Evolutionary conservation across 2,113 vertebrate species (phyloP).

Genomic region (Copsychus sechellarum): DNA sequence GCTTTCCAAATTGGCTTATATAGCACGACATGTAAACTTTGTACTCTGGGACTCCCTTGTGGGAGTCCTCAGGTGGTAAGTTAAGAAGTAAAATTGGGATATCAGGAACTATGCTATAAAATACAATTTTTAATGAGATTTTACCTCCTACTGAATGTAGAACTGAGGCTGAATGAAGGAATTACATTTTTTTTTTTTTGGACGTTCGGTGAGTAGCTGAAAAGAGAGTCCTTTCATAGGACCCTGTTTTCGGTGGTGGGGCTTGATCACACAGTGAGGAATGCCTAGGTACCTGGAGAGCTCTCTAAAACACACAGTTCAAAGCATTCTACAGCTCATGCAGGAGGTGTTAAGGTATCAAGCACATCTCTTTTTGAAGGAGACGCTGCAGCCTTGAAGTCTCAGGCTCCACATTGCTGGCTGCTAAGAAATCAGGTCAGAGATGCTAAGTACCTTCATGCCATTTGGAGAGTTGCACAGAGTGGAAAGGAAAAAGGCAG

Average conservation of each 20-base stretch:
- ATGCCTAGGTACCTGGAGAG: neutral
- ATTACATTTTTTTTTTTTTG: neutral
- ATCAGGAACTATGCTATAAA: neutral
- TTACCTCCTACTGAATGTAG: neutral
- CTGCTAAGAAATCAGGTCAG: neutral
- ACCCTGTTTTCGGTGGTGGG: rapidly evolving
- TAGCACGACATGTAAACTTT: neutral
- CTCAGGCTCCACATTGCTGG: neutral
- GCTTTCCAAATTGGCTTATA: neutral
- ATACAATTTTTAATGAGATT: neutral
- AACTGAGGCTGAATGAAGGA: neutral
- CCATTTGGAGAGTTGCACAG: neutral
- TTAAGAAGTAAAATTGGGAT: neutral
- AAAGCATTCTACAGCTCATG: constrained; percentile 20
- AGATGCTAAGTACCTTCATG: neutral
- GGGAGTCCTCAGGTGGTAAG: neutral
- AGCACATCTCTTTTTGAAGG: neutral
- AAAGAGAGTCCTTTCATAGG: neutral
- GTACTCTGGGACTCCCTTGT: neutral
- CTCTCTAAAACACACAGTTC: constrained; percentile 8
- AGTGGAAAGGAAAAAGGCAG: neutral
- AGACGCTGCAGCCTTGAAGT: neutral
- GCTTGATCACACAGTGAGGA: neutral
- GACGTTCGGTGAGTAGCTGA: neutral
- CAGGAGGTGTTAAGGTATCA: constrained; percentile 24